Evolutionary conservation across 2,797 vertebrate genomes (phyloP).

Genomic region (Enteromius mattozi): DNA sequence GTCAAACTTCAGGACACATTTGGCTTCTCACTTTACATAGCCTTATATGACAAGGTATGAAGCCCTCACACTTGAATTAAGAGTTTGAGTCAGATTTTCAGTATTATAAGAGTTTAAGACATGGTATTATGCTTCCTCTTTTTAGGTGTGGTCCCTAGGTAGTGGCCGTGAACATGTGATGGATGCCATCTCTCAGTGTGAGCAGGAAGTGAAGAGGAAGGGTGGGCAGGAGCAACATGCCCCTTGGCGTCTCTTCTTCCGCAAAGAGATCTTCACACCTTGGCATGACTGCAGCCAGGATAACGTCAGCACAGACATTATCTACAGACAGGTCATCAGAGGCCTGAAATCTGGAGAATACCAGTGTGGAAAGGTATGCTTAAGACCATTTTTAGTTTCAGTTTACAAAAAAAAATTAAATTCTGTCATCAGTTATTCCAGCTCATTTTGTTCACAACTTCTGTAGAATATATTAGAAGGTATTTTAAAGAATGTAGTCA

Average conservation of each 20-base stretch:
- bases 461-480: neutral
- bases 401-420: neutral
- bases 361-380: conserved; percentile 84
- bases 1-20: conserved; percentile 85
- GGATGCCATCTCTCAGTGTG: conserved; percentile 94
- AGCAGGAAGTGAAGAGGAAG: conserved; percentile 86
- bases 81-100: neutral
- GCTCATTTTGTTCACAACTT: neutral
- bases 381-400: neutral
- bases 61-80: neutral
- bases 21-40: conserved; percentile 92
- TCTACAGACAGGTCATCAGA: conserved; percentile 89
- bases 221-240: conserved; percentile 88
- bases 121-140: neutral
- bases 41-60: conserved; percentile 91
- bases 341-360: conserved; percentile 91
- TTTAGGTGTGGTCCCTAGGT: conserved; percentile 92
- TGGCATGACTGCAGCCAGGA: conserved; percentile 91
- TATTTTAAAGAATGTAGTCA: neutral
- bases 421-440: neutral
- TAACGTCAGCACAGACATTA: conserved; percentile 87
- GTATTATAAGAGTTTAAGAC: neutral
- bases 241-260: conserved; percentile 92
- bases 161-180: conserved; percentile 87
- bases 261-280: conserved; percentile 95